Conservation (phyloP, 1,140 invertebrate species). For the Drosophila watanabei region DNA sequence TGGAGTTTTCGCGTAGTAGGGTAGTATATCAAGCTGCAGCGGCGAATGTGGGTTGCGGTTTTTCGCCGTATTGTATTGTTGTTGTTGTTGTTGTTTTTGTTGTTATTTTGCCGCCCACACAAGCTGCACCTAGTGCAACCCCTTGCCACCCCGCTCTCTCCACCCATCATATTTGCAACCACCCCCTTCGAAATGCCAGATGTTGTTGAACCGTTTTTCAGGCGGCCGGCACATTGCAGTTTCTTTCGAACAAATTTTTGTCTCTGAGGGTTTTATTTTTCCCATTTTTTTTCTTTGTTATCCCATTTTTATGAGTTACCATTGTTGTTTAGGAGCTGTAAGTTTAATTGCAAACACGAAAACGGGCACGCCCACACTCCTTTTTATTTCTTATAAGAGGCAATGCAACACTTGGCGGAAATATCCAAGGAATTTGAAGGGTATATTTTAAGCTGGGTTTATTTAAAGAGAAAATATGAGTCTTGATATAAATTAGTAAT, state of each 20-base stretch:
- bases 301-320: constrained; percentile 66
- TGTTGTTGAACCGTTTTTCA: constrained; percentile 75
- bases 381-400: not conserved
- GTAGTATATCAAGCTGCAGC: constrained; percentile 78
- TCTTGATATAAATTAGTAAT: not conserved
- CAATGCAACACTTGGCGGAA: constrained; percentile 27
- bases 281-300: constrained; percentile 30
- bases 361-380: constrained; percentile 26
- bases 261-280: constrained; percentile 21
- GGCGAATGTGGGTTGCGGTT: constrained; percentile 75
- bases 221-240: constrained; percentile 60
- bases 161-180: constrained; percentile 15
- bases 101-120: constrained; percentile 37
- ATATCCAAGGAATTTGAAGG: constrained; percentile 3
- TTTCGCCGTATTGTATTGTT: constrained; percentile 27
- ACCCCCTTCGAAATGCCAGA: constrained; percentile 47
- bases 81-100: too few relatives aligned
- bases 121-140: constrained; percentile 23
- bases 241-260: constrained; percentile 64
- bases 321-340: constrained; percentile 74
- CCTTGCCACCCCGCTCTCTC: not conserved
- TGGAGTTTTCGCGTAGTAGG: constrained; percentile 63
- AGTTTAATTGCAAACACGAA: constrained; percentile 78
- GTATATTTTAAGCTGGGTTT: too few relatives aligned
- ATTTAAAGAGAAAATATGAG: not conserved